phyloP scores from a whole-genome alignment of 2,888 invertebrate genomes.

The Lottia gigantea region DNA sequence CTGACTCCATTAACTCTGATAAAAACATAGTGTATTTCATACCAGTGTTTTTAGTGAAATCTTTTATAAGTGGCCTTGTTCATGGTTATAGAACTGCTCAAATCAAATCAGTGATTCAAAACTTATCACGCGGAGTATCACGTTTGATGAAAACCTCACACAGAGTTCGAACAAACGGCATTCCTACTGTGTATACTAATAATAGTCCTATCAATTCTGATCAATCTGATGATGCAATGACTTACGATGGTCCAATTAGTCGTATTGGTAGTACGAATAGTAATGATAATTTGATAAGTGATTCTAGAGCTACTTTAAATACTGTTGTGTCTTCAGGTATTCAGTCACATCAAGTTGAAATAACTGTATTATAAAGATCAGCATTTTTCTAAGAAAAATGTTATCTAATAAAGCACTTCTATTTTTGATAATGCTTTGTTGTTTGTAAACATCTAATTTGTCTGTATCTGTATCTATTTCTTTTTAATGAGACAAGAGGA shows the following conservation, averaged over 20 bases:
- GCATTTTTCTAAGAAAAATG: not conserved
- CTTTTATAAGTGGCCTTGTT: slow-evolving; percentile 44
- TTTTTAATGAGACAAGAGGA: too few relatives aligned
- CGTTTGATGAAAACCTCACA: slow-evolving; percentile 15
- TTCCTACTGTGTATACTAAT: not conserved
- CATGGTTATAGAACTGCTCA: slow-evolving; percentile 45
- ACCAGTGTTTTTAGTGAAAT: slow-evolving; percentile 45
- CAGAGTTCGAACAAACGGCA: not conserved
- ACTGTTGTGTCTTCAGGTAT: not conserved
- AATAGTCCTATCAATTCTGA: not conserved
- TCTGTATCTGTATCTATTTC: too few relatives aligned
- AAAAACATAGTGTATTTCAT: slow-evolving; percentile 42
- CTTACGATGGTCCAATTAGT: not conserved
- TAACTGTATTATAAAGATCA: not conserved
- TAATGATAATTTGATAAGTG: not conserved
- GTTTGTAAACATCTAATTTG: too few relatives aligned
- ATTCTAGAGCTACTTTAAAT: not conserved
- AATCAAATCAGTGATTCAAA: slow-evolving; percentile 36
- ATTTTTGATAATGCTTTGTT: too few relatives aligned
- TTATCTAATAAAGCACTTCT: too few relatives aligned
- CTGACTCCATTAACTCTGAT: slow-evolving; percentile 24
- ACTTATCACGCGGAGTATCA: slow-evolving; percentile 20
- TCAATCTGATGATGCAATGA: not conserved
- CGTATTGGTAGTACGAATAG: not conserved
- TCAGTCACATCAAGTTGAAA: not conserved